Percentiles rank a stretch among this genome's conserved stretches.
These are phyloP conservation scores for Festucalex cinctus DNA, from an alignment of 2,113 vertebrate genomes.

Conservation along the genomic window DNA sequence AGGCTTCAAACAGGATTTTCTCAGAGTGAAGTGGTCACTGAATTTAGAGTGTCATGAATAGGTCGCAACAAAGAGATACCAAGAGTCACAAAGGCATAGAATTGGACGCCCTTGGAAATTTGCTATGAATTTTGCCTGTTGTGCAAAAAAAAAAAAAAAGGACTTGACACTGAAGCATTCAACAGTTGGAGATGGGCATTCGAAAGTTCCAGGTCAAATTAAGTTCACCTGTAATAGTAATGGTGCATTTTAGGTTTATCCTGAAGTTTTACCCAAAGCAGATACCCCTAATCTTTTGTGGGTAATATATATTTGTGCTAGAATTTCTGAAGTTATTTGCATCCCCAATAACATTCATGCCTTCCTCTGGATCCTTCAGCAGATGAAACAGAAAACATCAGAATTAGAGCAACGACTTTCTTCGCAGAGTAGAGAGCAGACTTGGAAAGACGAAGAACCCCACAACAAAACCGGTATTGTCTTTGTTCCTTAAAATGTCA, in stretches of 20 bases:
- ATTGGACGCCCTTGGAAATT: background rate
- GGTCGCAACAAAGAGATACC: too few species aligned
- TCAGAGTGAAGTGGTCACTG: background rate
- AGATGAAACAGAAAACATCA: constrained; percentile 65
- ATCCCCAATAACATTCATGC: background rate
- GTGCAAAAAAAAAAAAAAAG: background rate
- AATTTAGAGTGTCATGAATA: background rate
- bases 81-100: background rate
- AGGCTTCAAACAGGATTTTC: background rate
- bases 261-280: background rate
- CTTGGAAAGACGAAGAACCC: constrained; percentile 48
- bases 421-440: constrained; percentile 36
- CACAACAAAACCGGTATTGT: constrained; percentile 25
- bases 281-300: background rate
- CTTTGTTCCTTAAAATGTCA: background rate
- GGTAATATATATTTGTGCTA: background rate
- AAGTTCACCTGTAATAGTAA: too few species aligned
- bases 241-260: background rate
- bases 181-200: background rate
- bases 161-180: background rate
- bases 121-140: background rate
- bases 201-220: too few species aligned
- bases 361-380: constrained; percentile 23
- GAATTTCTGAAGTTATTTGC: background rate
- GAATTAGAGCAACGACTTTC: constrained; percentile 47